Percentiles rank a stretch among this genome's conserved stretches.
These are phyloP conservation scores for Schizothorax lantsangensis DNA, from an alignment of 2,797 vertebrate species.

Conservation along the genomic window DNA sequence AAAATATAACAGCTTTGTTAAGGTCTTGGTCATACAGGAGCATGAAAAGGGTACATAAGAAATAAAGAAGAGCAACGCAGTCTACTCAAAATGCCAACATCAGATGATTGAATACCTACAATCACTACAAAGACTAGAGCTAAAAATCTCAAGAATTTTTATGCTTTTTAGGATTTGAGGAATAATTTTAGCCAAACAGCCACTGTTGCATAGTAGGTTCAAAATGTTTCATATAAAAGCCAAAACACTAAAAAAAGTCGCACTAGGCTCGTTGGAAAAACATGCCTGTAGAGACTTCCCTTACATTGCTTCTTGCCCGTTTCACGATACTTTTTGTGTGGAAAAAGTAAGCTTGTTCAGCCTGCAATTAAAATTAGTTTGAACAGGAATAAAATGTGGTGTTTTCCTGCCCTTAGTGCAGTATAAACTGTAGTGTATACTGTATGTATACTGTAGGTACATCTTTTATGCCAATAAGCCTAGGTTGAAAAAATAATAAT, in stretches of 20 bases:
- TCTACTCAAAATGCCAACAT: background rate
- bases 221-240: background rate
- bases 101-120: background rate
- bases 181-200: background rate
- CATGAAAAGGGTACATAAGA: background rate
- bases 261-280: background rate
- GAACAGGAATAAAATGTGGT: too few species aligned
- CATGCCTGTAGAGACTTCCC: background rate
- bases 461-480: too few species aligned
- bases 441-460: too few species aligned
- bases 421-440: too few species aligned
- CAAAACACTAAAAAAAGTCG: background rate
- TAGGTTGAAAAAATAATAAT: too few species aligned
- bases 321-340: too few species aligned
- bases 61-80: background rate
- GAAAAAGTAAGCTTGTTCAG: too few species aligned
- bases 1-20: background rate
- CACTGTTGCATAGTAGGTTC: background rate
- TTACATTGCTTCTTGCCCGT: too few species aligned
- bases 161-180: background rate
- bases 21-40: background rate
- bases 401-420: too few species aligned
- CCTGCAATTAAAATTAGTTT: too few species aligned
- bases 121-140: background rate
- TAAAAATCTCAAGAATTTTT: background rate